These are phyloP conservation scores for Pseudococcus jackbeardsleyi DNA, from an alignment of 2,888 invertebrate genomes.

Conservation along the genomic window DNA sequence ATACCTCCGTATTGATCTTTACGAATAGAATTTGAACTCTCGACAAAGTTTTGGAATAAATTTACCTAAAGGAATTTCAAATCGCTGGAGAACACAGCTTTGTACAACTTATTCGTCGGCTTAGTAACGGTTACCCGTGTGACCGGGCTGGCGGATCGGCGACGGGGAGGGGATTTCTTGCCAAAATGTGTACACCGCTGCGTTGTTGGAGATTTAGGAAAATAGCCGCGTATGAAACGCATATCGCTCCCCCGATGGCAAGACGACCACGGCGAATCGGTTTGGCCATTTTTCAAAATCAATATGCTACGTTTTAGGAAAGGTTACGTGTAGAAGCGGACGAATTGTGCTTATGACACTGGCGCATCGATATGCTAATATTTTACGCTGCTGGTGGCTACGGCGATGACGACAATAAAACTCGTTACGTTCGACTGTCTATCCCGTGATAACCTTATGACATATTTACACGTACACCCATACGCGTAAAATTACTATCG, in stretches of 20 bases:
- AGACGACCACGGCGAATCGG: background rate
- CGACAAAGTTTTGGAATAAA: conserved; percentile 48
- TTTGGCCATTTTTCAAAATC: conserved; percentile 38
- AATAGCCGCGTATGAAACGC: background rate
- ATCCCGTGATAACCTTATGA: background rate
- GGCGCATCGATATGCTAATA: conserved; percentile 17
- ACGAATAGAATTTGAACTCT: conserved; percentile 44
- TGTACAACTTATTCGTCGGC: conserved; percentile 49
- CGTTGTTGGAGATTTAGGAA: background rate
- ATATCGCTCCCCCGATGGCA: background rate
- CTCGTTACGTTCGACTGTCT: conserved; percentile 34
- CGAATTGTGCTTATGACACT: background rate
- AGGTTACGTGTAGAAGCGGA: background rate
- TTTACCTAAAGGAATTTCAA: conserved; percentile 53
- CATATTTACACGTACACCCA: conserved; percentile 1
- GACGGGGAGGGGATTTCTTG: background rate
- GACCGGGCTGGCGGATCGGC: background rate
- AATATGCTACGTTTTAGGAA: background rate
- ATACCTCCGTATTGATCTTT: conserved; percentile 15
- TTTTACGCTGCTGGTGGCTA: conserved; percentile 14
- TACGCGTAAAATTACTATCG: conserved; percentile 32
- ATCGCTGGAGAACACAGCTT: conserved; percentile 37
- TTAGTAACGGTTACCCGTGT: conserved; percentile 10
- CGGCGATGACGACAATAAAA: conserved; percentile 13
- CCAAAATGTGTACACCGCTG: background rate